Base-by-base conservation (phyloP, 2,113 vertebrate genomes). In the Osmerus mordax region DNA sequence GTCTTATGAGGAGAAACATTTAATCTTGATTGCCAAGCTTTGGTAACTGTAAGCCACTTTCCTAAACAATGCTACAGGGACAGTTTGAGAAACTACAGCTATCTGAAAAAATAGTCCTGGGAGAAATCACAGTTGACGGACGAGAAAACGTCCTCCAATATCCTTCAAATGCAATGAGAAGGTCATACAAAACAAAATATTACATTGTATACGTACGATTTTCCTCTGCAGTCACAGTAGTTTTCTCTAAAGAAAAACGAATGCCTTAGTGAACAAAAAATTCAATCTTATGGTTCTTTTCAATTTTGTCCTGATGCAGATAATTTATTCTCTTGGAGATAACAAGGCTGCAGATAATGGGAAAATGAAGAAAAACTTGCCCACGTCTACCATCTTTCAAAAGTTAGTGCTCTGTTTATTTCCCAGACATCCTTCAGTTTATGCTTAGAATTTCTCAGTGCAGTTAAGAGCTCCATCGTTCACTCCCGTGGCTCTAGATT, bases 401-500 rank as follows among this genome's bases (percentile, higher is more conserved):
- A 55, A 25, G 19, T 56, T 65, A 28, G 16, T 54, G 32, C 7
- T 19, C 19, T 32, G 11, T n/a, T 54, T 71, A 59, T 32, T 70
- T 55, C 36, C 21, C 23, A 62, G 21, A 23, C 3, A 19, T 63
- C 41, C 8, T 23, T 65, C 52, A 28, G 66, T 67, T 64, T 56
- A 14, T 1, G 28, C 56, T 19, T 65, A 32, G 2, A n/a, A 55
- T 68, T 59, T 82, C 15, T 62, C 47, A 9, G 47, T 12, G 21
- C 53, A 58, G 36, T 47, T 52, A 55, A 71, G 56, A 70, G 62
- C 25, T 0, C 28, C 32, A 63, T 28, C 58, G 47, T 53, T 79
- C 66, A 69, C 51, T 70, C 54, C 61, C n/a, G 69, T 32, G 3
- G 15, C 71, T 78, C 65, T 69, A 81, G 64, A 82, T 87, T 82